These are phyloP conservation scores for Dendronephthya gigantea DNA, from an alignment of 64 coral and sea anemone species.

Conservation along the genomic window DNA sequence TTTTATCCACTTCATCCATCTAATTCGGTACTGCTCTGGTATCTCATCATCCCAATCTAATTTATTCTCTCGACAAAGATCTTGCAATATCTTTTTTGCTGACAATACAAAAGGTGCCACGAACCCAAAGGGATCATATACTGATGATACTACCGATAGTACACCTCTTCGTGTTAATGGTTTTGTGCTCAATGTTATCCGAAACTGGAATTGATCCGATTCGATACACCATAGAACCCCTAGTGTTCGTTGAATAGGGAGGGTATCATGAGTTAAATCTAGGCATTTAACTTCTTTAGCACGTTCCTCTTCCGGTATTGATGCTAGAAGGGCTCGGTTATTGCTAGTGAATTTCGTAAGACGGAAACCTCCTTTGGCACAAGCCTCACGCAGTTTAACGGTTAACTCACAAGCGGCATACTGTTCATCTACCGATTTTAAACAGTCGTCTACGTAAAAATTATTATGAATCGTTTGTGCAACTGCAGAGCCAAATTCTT, in stretches of 20 bases:
- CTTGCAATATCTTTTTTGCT: slow-evolving; percentile 9
- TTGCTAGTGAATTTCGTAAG: not conserved
- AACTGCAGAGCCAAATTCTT: not conserved
- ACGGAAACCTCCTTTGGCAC: not conserved
- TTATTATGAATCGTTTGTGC: not conserved
- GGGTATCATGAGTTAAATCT: not conserved
- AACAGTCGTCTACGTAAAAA: slow-evolving; percentile 1
- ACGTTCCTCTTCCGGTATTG: not conserved
- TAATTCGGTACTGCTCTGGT: no score
- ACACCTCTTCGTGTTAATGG: not conserved
- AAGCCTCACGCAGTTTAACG: not conserved
- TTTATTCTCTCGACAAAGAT: not conserved
- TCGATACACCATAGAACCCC: not conserved
- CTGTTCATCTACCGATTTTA: not conserved
- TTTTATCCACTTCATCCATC: no score
- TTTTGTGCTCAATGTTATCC: not conserved
- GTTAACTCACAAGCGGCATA: not conserved
- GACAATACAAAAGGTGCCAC: not conserved
- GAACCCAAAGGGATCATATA: not conserved
- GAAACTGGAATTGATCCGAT: not conserved
- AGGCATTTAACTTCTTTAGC: not conserved
- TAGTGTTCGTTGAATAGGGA: not conserved
- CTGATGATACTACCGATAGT: not conserved
- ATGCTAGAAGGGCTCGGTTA: not conserved
- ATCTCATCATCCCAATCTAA: no score